Evolutionary conservation across 2,113 vertebrate genomes (phyloP), one percentile per base, ranked within the genome.

Genomic region (Tinamus guttatus): DNA sequence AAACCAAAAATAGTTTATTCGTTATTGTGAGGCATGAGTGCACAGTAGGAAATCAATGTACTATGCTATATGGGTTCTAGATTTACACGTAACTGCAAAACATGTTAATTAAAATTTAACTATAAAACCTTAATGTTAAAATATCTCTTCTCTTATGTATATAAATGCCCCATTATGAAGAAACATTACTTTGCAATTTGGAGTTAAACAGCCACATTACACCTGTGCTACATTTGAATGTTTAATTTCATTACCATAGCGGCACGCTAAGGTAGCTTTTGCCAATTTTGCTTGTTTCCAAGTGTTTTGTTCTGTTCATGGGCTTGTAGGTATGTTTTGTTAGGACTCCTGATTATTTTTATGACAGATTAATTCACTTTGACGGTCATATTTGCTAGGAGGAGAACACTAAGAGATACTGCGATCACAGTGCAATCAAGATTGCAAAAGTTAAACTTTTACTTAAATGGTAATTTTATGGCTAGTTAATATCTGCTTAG

Each of bases 291-390:
- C 9, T 22, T 27, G 7, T 73, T 34, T 38, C 5, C 16, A 28
- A 28, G 3, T 22, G 21, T 18, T 5, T 84, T 51, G 54, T 25
- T 70, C 59, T 10, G 25, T 0, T 0, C 6, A 21, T 28, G 30
- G 70, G 2, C 10, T 38, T 64, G 8, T 21, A 75, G 4, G 11
- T 52, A 51, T 17, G 17, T 7, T 82, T 89, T 62, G 7, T 65
- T 54, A 82, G 5, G 7, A 70, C 19, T 63, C 1, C 20, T 68
- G 28, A 8, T 40, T 56, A 22, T 76, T 87, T 89, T 85, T 73
- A 25, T 41, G 32, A n/a, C 24, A 58, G 22, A 38, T 51, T 63
- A 83, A 43, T 14, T 75, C 9, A 64, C 21, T 27, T 45, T 32
- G n/a, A 22, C 45, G 54, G 12, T 47, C 59, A 13, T 4, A 32